These are phyloP conservation scores for Myotis brandtii DNA, from an alignment of 2,113 vertebrate genomes.

Conservation along the genomic window DNA sequence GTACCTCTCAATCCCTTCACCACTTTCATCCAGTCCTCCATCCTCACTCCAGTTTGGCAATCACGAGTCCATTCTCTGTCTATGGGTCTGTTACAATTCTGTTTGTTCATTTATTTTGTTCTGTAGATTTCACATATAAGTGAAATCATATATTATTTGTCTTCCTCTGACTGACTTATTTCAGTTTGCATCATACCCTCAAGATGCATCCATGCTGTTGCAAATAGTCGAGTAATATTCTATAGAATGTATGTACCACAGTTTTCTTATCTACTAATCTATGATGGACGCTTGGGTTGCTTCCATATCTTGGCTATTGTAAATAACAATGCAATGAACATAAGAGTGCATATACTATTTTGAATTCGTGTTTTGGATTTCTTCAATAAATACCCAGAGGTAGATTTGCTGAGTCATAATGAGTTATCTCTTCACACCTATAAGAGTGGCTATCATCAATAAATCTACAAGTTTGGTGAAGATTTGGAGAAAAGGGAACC, in stretches of 20 bases:
- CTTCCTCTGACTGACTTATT: background rate
- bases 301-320: background rate
- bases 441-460: background rate
- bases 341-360: background rate
- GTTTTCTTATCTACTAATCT: background rate
- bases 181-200: background rate
- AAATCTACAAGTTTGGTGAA: background rate
- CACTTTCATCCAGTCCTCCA: background rate
- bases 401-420: background rate
- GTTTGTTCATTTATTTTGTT: background rate
- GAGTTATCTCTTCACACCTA: background rate
- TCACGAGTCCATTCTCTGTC: background rate
- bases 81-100: background rate
- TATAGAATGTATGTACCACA: background rate
- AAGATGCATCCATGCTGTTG: background rate
- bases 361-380: background rate
- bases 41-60: background rate
- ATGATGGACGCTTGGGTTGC: background rate
- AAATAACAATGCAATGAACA: background rate
- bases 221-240: background rate
- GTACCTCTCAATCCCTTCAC: background rate
- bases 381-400: background rate
- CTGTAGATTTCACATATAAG: background rate
- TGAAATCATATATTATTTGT: background rate
- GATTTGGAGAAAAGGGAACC: background rate